Base-by-base conservation (phyloP, 2,888 invertebrate species). In the Plebejus melissa region DNA sequence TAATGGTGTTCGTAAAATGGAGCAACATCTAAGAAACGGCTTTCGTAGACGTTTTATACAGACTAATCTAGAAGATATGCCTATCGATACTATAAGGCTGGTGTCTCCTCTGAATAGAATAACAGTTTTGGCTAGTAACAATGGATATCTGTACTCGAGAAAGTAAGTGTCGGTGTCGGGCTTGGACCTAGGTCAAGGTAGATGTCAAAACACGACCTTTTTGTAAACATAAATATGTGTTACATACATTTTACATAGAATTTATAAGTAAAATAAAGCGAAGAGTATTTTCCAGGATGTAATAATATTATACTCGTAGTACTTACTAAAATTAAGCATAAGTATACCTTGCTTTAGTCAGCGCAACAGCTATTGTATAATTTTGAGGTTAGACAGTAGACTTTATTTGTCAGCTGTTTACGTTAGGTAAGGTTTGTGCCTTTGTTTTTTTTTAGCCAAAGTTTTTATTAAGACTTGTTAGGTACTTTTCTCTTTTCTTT, bases 91-190 rank as follows among this genome's bases (percentile, higher is more conserved):
- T 0, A 86, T 92, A 76, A 84, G 90, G 75, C 81, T 93, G 76
- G 90, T 91, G 38, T 88, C 90, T 0, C 91, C 93, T 74, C 86
- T 91, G 74, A 90, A 88, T 82, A 88, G 90, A 81, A 87, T 92
- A 78, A 84, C 87, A 41, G 85, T 90, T 80, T 88, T 91, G 76
- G 90, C 88, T 79, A 91, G 88, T 71, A 79, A 82, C 77, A 86
- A 87, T 76, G 81, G 80, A 38, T 77, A 77, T 75, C 78, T 80
- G 74, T 80, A 79, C 76, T 86, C 87, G 2, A 84, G 85, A 77
- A 91, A 89, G 91, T 91, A 82, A 91, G 92, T 91, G 69, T 28
- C 46, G 41, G 13, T 16, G 69, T 28, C 46, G 41, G 13, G 7
- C 54, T 32, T 50, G 32, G 22, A 11, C 22, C n/a, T 22, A 69